Evolutionary conservation across 92 coral and sea anemone genomes (phyloP), one percentile per base, ranked within the genome.

Genomic region (Parazoanthus swiftii): DNA sequence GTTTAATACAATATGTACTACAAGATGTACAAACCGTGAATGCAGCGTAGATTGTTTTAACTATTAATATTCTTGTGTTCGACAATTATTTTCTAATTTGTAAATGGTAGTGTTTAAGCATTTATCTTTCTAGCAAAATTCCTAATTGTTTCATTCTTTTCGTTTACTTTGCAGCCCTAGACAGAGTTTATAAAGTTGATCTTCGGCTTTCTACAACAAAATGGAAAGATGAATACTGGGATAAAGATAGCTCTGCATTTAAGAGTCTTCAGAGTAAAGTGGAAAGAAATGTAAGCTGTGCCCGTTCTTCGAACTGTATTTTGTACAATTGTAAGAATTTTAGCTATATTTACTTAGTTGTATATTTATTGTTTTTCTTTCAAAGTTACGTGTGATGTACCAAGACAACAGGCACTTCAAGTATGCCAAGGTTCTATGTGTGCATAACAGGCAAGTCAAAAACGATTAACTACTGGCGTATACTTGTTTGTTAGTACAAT

Each of bases 171-270:
- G 21, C 79, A 95, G 98, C 90, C 15, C 91, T 95, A 63, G 92
- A 92, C 68, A 91, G 90, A 70, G 93, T 91, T 81, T 95, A 87
- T 85, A 91, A 91, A 85, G 77, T 93, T 66, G 91, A 91, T 58
- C 81, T 95, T 26, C 92, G 93, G 81, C 82, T 95, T 15, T 67
- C 95, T 35, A 54, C 90, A 42, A 93, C 88, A 33, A 79, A 84
- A 56, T 95, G 94, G 93, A 85, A 88, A 20, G 94, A 93, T 38
- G 94, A 95, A 59, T 93, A 88, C 86, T 86, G 95, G 88, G 71
- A 78, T 29, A 75, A 80, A 7, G 79, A 86, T 39, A 82, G 88
- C 20, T 38, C 92, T 1, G 92, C 91, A 21, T 95, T 75, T 72
- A 59, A 77, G 71, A 79, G 18, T 33, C 88, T 95, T 39, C 93